These are phyloP conservation scores for Drosophila gunungcola DNA, from an alignment of 1,140 invertebrate species.

Conservation along the genomic window DNA sequence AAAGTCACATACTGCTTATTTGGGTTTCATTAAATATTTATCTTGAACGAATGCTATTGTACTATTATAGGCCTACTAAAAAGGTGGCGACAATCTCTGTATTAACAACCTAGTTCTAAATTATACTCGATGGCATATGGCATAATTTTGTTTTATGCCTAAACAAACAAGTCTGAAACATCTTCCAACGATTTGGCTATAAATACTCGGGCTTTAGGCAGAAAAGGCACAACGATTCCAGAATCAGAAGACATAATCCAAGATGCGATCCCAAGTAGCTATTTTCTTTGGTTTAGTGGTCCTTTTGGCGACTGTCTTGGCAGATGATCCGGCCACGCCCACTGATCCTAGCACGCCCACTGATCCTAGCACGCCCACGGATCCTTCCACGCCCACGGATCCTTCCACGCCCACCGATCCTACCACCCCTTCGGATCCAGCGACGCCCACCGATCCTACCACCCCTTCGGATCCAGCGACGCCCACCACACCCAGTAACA, in stretches of 20 bases:
- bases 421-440: background rate
- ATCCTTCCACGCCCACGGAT: background rate
- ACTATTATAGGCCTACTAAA: background rate
- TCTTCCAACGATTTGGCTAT: background rate
- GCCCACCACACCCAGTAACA: background rate
- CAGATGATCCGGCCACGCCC: background rate
- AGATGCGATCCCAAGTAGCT: slow-evolving; percentile 10
- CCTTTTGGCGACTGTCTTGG: background rate
- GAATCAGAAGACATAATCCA: background rate
- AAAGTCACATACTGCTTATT: background rate
- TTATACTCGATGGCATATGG: background rate
- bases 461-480: background rate
- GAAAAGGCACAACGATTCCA: background rate
- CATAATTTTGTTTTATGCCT: background rate
- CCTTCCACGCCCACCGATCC: background rate
- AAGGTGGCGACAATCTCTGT: background rate
- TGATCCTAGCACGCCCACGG: background rate
- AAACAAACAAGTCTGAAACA: slow-evolving; percentile 1
- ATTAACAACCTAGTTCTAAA: background rate
- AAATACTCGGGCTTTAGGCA: slow-evolving; percentile 2
- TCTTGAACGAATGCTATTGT: background rate
- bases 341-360: background rate
- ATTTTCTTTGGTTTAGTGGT: background rate
- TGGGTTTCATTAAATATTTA: background rate
- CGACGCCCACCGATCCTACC: background rate